phyloP scores from a whole-genome alignment of 1,140 invertebrate species.

The Cydia strobilella region DNA sequence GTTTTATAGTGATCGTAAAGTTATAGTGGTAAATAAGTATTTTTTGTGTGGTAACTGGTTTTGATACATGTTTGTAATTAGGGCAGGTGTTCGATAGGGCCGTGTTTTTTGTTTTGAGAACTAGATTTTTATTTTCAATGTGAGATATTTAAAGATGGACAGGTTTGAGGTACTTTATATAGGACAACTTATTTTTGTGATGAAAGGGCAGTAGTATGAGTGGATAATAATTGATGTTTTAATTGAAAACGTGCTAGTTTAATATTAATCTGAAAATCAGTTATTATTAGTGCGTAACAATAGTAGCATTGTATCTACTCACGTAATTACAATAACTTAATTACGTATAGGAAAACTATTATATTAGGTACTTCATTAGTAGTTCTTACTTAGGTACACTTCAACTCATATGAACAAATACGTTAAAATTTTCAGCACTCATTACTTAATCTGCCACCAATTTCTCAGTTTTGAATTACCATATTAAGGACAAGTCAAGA shows the following conservation, averaged over 20 bases:
- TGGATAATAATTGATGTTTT: neutral
- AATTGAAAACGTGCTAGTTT: neutral
- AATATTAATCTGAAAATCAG: no score
- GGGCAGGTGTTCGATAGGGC: conserved; percentile 65
- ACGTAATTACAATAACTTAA: no score
- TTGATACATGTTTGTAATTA: conserved; percentile 60
- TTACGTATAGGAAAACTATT: no score
- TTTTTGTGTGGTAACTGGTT: conserved; percentile 51
- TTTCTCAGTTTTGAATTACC: no score
- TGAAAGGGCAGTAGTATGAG: neutral
- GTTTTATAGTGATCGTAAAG: neutral
- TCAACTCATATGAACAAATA: no score
- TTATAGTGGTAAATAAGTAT: conserved; percentile 32
- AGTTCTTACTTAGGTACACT: no score
- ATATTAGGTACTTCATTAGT: no score
- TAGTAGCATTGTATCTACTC: no score
- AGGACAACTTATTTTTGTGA: conserved; percentile 1
- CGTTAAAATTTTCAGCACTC: no score
- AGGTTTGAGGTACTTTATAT: conserved; percentile 1
- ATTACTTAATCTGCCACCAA: no score
- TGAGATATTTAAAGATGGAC: conserved; percentile 16
- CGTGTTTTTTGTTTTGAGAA: conserved; percentile 41
- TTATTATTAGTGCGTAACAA: no score
- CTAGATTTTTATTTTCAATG: conserved; percentile 40
- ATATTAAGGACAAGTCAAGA: no score